A percentile compares a stretch with the other conserved stretches of the same genome.
Conservation (phyloP, 1,140 invertebrate species). For the Drosophila bifasciata region DNA sequence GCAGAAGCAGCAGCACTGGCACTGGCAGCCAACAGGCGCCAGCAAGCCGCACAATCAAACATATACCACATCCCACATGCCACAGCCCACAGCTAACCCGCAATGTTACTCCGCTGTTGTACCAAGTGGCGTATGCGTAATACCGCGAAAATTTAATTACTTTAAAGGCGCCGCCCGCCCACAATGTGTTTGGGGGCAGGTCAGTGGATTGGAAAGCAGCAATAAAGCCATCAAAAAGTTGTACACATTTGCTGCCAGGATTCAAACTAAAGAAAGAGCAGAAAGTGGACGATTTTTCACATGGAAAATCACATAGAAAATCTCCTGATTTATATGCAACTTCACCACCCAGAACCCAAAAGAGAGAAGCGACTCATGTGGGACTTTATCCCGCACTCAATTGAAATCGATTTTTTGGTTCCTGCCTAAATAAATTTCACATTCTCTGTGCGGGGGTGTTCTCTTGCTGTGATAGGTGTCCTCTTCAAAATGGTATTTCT, state of each 20-base stretch:
- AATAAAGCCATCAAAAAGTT: slow-evolving; percentile 41
- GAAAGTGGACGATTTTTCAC: background rate
- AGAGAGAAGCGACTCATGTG: background rate
- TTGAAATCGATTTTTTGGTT: slow-evolving; percentile 36
- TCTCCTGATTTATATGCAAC: background rate
- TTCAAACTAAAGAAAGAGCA: background rate
- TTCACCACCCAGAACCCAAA: background rate
- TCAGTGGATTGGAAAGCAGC: slow-evolving; percentile 28
- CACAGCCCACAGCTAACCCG: background rate
- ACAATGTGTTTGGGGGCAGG: slow-evolving; percentile 15
- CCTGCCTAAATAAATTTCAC: slow-evolving; percentile 42
- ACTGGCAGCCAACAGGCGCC: slow-evolving; percentile 61
- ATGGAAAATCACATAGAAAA: background rate
- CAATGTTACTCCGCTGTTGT: slow-evolving; percentile 18
- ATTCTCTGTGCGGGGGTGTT: slow-evolving; percentile 19
- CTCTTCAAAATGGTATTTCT: no score
- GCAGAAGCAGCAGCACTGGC: slow-evolving; percentile 1
- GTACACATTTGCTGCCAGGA: background rate
- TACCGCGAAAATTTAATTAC: slow-evolving; percentile 69
- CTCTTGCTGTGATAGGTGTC: background rate
- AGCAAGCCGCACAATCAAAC: slow-evolving; percentile 42
- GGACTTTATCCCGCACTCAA: slow-evolving; percentile 7
- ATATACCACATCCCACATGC: slow-evolving; percentile 15
- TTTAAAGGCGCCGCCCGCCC: slow-evolving; percentile 50
- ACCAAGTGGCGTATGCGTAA: slow-evolving; percentile 65